Evolutionary conservation across 2,113 vertebrate genomes (phyloP).

Genomic region (Anas platyrhynchos): DNA sequence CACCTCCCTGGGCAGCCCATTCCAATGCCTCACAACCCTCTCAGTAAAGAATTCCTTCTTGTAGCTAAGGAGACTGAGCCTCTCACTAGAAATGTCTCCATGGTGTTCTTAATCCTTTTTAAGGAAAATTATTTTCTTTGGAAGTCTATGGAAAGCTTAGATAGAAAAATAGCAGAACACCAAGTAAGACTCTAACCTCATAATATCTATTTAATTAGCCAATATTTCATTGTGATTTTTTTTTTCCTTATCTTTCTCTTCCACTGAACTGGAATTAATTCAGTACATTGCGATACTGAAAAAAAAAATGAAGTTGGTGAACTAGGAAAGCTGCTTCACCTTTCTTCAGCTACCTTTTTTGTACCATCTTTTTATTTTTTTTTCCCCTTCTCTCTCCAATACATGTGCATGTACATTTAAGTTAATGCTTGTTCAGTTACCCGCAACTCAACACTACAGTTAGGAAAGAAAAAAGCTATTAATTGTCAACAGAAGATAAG

Average conservation of each 20-base stretch:
- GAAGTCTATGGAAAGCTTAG: background rate
- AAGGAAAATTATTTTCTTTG: background rate
- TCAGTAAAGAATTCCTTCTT: background rate
- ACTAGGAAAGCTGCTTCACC: background rate
- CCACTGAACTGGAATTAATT: background rate
- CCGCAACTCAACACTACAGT: no score
- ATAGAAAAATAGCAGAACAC: background rate
- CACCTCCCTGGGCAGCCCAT: no score
- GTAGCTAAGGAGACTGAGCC: background rate
- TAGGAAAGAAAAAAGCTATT: background rate
- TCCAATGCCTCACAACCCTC: no score
- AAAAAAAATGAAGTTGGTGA: background rate
- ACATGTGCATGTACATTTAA: fast-evolving
- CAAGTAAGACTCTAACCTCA: background rate
- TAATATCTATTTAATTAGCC: background rate
- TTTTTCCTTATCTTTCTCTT: background rate
- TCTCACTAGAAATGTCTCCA: background rate
- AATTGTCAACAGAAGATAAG: background rate
- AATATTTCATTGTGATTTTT: background rate
- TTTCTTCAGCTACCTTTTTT: background rate
- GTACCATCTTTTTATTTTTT: background rate
- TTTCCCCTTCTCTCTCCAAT: background rate
- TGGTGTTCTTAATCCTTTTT: background rate
- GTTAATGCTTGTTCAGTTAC: background rate
- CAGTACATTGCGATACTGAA: background rate